Base-by-base conservation (phyloP, 2,888 invertebrate genomes). In the Polydrusus tereticollis region DNA sequence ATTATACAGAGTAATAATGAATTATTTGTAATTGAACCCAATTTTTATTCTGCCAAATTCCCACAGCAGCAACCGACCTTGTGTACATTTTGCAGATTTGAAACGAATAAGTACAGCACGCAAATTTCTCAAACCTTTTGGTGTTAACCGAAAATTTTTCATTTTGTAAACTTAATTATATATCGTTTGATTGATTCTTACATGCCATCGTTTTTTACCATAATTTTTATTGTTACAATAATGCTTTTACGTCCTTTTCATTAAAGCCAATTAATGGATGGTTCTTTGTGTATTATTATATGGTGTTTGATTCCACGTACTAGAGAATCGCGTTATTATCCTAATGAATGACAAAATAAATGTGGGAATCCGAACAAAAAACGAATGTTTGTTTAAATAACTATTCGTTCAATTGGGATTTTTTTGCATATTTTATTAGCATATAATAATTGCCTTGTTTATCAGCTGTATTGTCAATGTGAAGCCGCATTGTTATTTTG, bases 31-130 rank as follows among this genome's bases (percentile, higher is more conserved):
- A 52, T 50, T 52, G 33, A 64, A 64, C 52, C 50, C 20, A 21
- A 64, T 64, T 63, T 50, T 36, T 52, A 36, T 64, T 50, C 23
- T 36, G 50, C 36, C 64, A 36, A 52, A 52, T 64, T 64, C 64
- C 64, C 64, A 64, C 52, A 64, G 38, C 52, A 52, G n/a, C 52
- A n/a, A n/a, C n/a, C 23, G 64, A 64, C 64, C 64, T 64, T 64
- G 64, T 36, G 12, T 38, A 64, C 21, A 52, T 36, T 64, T 64
- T 64, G 50, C 50, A 64, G 52, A 50, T 52, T 64, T 52, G 2
- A 50, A 64, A 64, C 20, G 21, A 36, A 52, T 64, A 16, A 29
- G 29, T 29, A 16, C 14, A 4, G 18, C 64, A 64, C 64, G 64
- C 64, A 63, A 63, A 33, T 21, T n/a, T 12, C 12, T 23, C 12